These are phyloP conservation scores for Dryobota labecula DNA, from an alignment of 2,888 invertebrate species.

Conservation along the genomic window DNA sequence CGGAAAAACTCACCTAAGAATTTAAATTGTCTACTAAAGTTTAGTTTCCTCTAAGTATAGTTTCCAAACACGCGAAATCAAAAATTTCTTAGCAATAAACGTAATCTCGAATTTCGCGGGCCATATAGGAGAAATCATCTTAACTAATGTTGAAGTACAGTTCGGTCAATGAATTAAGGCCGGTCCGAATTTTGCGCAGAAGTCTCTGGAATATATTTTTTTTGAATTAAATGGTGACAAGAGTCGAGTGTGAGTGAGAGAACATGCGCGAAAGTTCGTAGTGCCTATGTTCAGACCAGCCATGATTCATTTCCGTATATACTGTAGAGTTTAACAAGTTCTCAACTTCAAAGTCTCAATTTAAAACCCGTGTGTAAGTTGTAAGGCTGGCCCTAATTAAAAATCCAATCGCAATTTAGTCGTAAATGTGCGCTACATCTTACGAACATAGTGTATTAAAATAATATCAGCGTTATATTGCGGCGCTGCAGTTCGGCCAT, in stretches of 20 bases:
- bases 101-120: neutral
- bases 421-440: conserved; percentile 18
- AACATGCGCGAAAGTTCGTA: neutral
- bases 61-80: neutral
- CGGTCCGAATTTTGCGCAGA: neutral
- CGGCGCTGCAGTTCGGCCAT: conserved; percentile 34
- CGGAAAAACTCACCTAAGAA: neutral
- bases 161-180: too few species aligned
- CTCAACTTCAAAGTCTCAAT: neutral
- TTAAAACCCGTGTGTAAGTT: neutral
- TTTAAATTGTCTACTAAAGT: neutral
- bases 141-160: neutral
- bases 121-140: neutral
- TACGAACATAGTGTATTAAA: conserved; percentile 56
- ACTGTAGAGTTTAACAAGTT: neutral
- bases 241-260: too few species aligned
- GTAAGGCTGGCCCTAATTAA: neutral
- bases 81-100: neutral
- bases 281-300: neutral
- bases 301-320: neutral
- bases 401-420: neutral
- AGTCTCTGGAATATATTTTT: neutral
- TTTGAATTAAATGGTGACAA: neutral
- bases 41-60: neutral
- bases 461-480: conserved; percentile 58